Base-by-base conservation (phyloP, 1,140 invertebrate genomes). In the Solenopsis invicta region DNA sequence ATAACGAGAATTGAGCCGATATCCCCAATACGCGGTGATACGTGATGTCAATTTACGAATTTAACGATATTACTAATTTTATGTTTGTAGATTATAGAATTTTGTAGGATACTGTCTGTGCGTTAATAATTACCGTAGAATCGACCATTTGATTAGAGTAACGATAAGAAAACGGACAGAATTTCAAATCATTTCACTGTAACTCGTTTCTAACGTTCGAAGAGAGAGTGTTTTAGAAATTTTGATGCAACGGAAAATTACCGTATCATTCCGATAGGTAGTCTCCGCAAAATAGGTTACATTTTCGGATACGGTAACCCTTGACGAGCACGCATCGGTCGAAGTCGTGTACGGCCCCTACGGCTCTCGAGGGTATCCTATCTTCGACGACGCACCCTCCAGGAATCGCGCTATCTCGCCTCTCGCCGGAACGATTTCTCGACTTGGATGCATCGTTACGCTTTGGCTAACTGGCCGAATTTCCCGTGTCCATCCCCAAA, bases 391-490 rank as follows among this genome's bases (percentile, higher is more conserved):
- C 85, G 87, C 82, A 85, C 88, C 86, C 86, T 89, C 90, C 77
- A 75, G 64, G 78, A 74, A 91, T 87, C 84, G 85, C 71, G 69
- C 89, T 91, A 91, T 91, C 66, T 69, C 90, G 85, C 72, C 90
- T 88, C 90, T 91, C 89, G n/a, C 82, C 76, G 80, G 66, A 89
- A 85, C 90, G 89, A 91, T 91, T 86, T 90, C 90, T 88, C 90
- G 88, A 87, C 81, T 86, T 90, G 89, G 91, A 92, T 91, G 91
- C 92, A 92, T 93, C 92, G 92, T 93, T 93, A 93, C 88, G 91
- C 91, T 93, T 92, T 92, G 88, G 91, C 87, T 93, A 93, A 93
- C 92, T 92, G 90, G 90, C 90, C 85, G 85, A 93, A 92, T 92
- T 92, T 84, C 91, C 87, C 76, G 59, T 76, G 88, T 89, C 91